A percentile compares a stretch with the other conserved stretches of the same genome.
phyloP scores from a whole-genome alignment of 2,797 vertebrate genomes.

The Alcedo atthis region DNA sequence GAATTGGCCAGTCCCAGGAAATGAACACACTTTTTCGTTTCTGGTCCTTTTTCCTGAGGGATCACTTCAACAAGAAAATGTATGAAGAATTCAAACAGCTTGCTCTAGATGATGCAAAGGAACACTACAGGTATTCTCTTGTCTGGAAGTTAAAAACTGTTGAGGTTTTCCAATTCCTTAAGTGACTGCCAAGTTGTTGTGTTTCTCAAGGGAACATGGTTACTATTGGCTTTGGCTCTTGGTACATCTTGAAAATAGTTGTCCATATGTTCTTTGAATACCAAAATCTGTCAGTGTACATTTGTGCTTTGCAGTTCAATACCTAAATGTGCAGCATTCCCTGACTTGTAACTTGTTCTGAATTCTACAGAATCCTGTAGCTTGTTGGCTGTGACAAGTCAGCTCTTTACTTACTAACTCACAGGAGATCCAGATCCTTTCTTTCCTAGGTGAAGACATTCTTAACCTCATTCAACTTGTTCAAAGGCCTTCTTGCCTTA shows the following conservation, averaged over 20 bases:
- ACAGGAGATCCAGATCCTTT: not conserved
- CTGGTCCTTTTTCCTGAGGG: slow-evolving; percentile 97
- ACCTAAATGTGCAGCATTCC: not conserved
- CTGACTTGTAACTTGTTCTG: not conserved
- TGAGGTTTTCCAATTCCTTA: not conserved
- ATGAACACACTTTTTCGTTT: slow-evolving; percentile 98
- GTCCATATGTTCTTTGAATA: not conserved
- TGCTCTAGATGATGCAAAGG: slow-evolving; percentile 91
- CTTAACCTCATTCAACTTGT: not conserved
- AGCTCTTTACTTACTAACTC: not conserved
- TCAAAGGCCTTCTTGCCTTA: not conserved
- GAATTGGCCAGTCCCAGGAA: slow-evolving; percentile 94
- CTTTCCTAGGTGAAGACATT: not conserved
- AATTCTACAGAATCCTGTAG: not conserved
- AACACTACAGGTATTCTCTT: slow-evolving; percentile 89
- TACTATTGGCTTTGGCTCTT: not conserved
- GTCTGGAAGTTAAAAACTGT: not conserved
- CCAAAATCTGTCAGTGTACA: not conserved
- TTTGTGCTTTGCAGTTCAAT: not conserved
- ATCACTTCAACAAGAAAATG: slow-evolving; percentile 97
- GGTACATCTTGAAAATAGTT: not conserved
- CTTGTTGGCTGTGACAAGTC: not conserved
- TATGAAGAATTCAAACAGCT: slow-evolving; percentile 95
- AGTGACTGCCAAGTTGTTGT: not conserved
- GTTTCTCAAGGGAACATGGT: not conserved